A percentile compares a stretch with the other conserved stretches of the same genome.
phyloP scores from a whole-genome alignment of 2,797 vertebrate genomes.

The Psittacula derbiana region DNA sequence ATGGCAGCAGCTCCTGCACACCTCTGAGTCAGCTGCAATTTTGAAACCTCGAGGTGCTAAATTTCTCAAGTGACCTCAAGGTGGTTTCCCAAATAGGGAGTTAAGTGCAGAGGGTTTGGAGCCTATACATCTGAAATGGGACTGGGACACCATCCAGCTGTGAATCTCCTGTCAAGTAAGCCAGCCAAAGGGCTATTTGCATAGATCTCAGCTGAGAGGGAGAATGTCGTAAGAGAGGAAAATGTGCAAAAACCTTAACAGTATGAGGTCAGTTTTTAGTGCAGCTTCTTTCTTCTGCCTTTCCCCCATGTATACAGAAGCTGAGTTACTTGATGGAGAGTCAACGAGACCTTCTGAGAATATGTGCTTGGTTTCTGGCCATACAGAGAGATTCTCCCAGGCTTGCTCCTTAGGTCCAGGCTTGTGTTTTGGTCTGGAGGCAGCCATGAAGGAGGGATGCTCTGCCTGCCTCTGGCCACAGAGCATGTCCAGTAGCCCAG shows the following conservation, averaged over 20 bases:
- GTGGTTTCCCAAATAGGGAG: background rate
- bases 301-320: background rate
- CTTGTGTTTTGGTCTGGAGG: background rate
- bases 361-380: background rate
- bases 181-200: background rate
- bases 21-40: background rate
- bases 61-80: background rate
- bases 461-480: background rate
- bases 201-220: background rate
- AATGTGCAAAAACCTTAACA: background rate
- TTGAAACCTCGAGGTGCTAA: background rate
- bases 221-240: background rate
- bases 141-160: background rate
- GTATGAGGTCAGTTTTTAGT: background rate
- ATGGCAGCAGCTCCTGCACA: background rate
- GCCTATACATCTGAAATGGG: background rate
- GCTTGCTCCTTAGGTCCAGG: background rate
- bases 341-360: background rate
- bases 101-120: background rate
- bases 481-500: background rate
- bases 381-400: background rate
- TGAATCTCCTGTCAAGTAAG: rapidly evolving
- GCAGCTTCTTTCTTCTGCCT: background rate
- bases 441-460: background rate
- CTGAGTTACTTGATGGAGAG: background rate